phyloP scores from a whole-genome alignment of 2,888 invertebrate species.

The Andrena fulva region DNA sequence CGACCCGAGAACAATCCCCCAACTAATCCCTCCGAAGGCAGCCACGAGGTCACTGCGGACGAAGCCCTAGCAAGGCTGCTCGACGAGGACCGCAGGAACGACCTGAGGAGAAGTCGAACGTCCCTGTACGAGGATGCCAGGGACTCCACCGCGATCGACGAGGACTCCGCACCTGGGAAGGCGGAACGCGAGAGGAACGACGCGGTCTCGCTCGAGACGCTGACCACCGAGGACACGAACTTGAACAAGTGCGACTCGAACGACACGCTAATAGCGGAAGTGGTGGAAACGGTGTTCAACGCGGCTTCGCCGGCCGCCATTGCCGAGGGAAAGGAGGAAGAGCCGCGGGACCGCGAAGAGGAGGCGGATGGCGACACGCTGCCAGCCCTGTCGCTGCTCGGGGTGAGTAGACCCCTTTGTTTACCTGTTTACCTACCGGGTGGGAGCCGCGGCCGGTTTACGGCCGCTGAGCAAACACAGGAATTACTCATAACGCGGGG shows the following conservation, averaged over 20 bases:
- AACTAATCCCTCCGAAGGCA: conserved; percentile 1
- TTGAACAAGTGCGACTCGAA: conserved; percentile 81
- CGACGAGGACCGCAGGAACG: conserved; percentile 47
- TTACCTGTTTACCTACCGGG: conserved; percentile 3
- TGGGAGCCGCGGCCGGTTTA: neutral
- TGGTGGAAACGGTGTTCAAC: conserved; percentile 63
- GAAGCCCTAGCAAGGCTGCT: conserved; percentile 52
- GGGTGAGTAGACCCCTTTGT: conserved; percentile 64
- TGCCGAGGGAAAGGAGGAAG: conserved; percentile 24
- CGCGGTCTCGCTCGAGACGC: conserved; percentile 67
- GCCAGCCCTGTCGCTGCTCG: conserved; percentile 46
- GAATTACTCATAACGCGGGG: conserved; percentile 43
- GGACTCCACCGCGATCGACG: conserved; percentile 55
- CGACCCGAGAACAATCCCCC: neutral
- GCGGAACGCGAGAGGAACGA: conserved; percentile 33
- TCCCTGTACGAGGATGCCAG: conserved; percentile 77
- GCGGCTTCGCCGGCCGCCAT: neutral
- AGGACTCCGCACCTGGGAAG: conserved; percentile 21
- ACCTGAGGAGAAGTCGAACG: conserved; percentile 64
- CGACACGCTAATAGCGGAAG: conserved; percentile 80
- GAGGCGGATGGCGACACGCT: conserved; percentile 44
- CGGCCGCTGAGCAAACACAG: conserved; percentile 17
- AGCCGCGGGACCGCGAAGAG: conserved; percentile 27
- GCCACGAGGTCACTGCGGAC: conserved; percentile 8
- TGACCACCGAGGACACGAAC: conserved; percentile 66